Evolutionary conservation across 2,888 invertebrate genomes (phyloP), one percentile per base, ranked within the genome.

Genomic region (Pediacus dermestoides): DNA sequence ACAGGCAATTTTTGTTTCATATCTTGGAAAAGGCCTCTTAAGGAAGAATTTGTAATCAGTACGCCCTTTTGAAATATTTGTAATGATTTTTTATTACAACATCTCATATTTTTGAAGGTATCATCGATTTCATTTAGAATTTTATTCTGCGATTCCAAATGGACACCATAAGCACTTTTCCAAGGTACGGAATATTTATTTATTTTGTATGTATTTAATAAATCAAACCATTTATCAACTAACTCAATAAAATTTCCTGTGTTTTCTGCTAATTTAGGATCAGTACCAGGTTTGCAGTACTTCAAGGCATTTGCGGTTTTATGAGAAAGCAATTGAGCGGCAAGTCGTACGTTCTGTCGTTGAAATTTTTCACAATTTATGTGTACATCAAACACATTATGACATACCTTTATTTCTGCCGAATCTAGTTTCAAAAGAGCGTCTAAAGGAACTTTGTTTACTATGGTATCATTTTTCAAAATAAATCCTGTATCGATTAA

Each of bases 181-280:
- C 36, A 28, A 16, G 35, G 30, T 3, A 51, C 21, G 4, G 34
- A 16, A 16, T 36, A 27, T 15, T 7, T 11, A 26, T 18, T 14
- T 21, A 42, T 31, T 16, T 35, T 37, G 13, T 46, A 52, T 1
- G 42, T 44, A 37, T 60, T 55, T 37, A 54, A 41, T 1, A 59
- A 18, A 37, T 57, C 54, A 40, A 57, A 58, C 60, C 60, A 60
- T n/a, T 26, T 30, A 38, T 54, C 58, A 0, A 56, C 41, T 16
- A 44, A 6, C 21, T 50, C 44, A 13, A 55, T 41, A 41, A 58
- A 58, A 16, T 53, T 40, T 6, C 47, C 55, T n/a, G 44, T 42
- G 11, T 39, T 25, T 25, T 6, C 16, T 2, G 44, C 34, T 16
- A 28, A 13, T 16, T 39, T 13, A 38, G 44, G 39, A 32, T 48